These are phyloP conservation scores for Adelges cooleyi DNA, from an alignment of 1,140 invertebrate species.

Conservation along the genomic window DNA sequence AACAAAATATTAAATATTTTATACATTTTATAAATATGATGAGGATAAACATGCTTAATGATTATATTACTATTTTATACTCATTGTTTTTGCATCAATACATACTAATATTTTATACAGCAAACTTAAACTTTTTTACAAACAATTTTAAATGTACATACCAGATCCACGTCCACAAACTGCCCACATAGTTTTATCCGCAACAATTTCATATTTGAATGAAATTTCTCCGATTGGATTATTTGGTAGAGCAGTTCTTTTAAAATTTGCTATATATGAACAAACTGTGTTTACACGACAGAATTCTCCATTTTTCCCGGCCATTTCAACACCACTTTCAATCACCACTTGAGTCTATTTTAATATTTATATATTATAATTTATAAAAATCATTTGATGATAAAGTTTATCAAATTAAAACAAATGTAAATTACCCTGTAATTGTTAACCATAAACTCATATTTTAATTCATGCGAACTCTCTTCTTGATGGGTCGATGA, in stretches of 20 bases:
- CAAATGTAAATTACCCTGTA: neutral
- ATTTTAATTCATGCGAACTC: neutral
- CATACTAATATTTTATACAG: no score
- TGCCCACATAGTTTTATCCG: constrained; percentile 84
- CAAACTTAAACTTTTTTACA: no score
- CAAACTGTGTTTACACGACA: constrained; percentile 80
- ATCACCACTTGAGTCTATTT: neutral
- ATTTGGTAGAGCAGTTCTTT: constrained; percentile 40
- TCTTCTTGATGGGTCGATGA: neutral
- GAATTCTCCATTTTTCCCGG: constrained; percentile 49
- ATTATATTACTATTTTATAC: no score
- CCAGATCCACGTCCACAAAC: constrained; percentile 69
- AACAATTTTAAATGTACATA: no score
- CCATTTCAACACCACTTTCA: constrained; percentile 14
- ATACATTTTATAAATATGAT: no score
- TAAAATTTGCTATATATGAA: constrained; percentile 65
- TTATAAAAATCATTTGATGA: no score
- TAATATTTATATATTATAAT: no score
- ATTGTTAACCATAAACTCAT: constrained; percentile 3
- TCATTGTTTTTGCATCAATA: no score
- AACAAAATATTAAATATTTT: no score
- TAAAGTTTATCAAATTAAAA: no score
- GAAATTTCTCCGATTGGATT: constrained; percentile 42
- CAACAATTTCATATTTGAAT: constrained; percentile 85
- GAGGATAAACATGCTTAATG: no score